phyloP scores from a whole-genome alignment of 2,888 invertebrate genomes.

The Trichacis sp. region DNA sequence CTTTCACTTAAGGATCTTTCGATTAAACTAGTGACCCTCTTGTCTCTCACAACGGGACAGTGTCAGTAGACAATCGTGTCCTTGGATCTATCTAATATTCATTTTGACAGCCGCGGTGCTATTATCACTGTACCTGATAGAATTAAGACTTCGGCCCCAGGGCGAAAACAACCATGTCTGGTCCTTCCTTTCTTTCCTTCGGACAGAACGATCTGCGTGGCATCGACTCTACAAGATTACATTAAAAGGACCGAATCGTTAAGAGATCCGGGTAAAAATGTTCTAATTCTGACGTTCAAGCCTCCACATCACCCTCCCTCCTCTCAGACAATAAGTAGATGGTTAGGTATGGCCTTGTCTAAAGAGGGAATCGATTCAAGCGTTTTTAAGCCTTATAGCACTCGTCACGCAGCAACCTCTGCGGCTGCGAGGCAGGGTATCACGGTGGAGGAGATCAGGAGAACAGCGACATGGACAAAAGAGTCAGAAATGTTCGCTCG shows the following conservation, averaged over 20 bases:
- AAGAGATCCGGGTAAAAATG: too few relatives aligned
- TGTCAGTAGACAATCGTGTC: slow-evolving; percentile 25
- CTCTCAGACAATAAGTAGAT: slow-evolving; percentile 3
- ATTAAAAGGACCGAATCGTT: too few relatives aligned
- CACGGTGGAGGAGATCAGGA: neutral
- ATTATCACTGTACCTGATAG: slow-evolving; percentile 24
- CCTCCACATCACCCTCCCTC: neutral
- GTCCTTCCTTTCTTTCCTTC: slow-evolving; percentile 29
- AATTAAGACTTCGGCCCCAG: slow-evolving; percentile 31
- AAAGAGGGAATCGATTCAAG: slow-evolving; percentile 9
- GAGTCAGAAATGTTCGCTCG: neutral
- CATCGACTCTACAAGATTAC: slow-evolving; percentile 14
- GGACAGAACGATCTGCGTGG: slow-evolving; percentile 23
- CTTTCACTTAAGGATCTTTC: slow-evolving; percentile 21
- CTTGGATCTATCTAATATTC: neutral
- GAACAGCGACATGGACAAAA: neutral
- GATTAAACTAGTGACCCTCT: slow-evolving; percentile 24
- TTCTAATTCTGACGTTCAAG: neutral
- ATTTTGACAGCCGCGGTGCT: neutral
- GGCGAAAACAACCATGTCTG: slow-evolving; percentile 15
- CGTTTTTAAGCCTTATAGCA: slow-evolving; percentile 5
- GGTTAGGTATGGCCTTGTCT: neutral
- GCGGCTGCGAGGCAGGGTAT: slow-evolving; percentile 5
- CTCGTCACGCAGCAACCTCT: slow-evolving; percentile 13
- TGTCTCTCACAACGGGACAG: slow-evolving; percentile 34